A percentile compares a stretch with the other conserved stretches of the same genome.
Conservation (phyloP, 2,888 invertebrate species). For the Pandemis heparana region DNA sequence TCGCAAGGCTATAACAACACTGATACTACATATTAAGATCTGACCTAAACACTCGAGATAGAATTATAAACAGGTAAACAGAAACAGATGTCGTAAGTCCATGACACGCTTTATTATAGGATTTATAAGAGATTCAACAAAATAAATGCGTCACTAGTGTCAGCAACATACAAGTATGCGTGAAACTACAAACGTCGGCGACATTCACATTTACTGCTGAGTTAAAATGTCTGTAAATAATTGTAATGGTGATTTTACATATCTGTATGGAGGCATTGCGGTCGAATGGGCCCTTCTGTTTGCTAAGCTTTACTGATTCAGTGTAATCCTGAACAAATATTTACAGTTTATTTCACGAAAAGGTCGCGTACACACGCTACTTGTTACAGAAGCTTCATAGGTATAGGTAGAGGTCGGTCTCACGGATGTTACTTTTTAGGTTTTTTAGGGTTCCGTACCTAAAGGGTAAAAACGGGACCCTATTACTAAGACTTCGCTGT, state of each 20-base stretch:
- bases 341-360: conserved; percentile 53
- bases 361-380: conserved; percentile 26
- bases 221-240: conserved; percentile 25
- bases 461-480: too few relatives aligned
- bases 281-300: conserved; percentile 34
- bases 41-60: background rate
- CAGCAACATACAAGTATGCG: background rate
- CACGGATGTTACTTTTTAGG: background rate
- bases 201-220: conserved; percentile 24
- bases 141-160: conserved; percentile 3
- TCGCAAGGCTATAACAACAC: too few relatives aligned
- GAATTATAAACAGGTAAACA: background rate
- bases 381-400: conserved; percentile 10
- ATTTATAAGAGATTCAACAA: conserved; percentile 10
- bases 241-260: conserved; percentile 29
- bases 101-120: conserved; percentile 3
- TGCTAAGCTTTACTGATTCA: conserved; percentile 54
- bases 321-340: conserved; percentile 66
- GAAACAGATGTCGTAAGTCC: background rate
- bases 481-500: too few relatives aligned
- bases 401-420: background rate
- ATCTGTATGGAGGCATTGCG: conserved; percentile 11
- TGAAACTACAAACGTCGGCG: conserved; percentile 8
- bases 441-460: too few relatives aligned
- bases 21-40: background rate